These are phyloP conservation scores for Pterobdella sp. DNA, from an alignment of 2,888 invertebrate species.

Conservation along the genomic window DNA sequence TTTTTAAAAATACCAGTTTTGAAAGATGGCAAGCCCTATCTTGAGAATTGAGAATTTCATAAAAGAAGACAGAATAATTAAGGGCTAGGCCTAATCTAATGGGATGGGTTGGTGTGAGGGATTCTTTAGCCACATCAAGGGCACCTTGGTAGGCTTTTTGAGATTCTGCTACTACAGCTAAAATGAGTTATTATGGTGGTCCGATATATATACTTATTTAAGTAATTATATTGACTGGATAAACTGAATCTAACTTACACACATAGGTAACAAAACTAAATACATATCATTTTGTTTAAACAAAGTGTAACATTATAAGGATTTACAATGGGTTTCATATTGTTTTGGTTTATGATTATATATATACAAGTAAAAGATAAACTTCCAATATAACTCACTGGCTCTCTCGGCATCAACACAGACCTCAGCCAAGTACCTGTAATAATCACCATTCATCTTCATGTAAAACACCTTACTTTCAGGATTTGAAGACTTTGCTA, in stretches of 20 bases:
- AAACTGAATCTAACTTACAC: not conserved
- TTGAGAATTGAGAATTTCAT: conserved; percentile 98
- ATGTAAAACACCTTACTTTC: conserved; percentile 99
- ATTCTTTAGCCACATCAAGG: conserved; percentile 74
- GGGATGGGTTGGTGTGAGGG: conserved; percentile 98
- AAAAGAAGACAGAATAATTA: conserved; percentile 99
- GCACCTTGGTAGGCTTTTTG: conserved; percentile 33
- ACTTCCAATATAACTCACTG: conserved; percentile 62
- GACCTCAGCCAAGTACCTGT: conserved; percentile 99
- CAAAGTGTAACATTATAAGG: not conserved
- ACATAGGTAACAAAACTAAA: not conserved
- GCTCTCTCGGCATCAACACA: conserved; percentile 73
- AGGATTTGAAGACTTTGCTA: conserved; percentile 95
- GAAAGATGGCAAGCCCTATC: conserved; percentile 98
- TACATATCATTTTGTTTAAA: not conserved
- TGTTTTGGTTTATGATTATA: not conserved
- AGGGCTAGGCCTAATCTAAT: conserved; percentile 96
- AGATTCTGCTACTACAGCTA: conserved; percentile 30
- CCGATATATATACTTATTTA: not conserved
- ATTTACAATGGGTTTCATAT: not conserved
- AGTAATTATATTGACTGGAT: not conserved
- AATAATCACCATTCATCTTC: conserved; percentile 99
- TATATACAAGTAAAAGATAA: not conserved
- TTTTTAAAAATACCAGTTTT: too few relatives aligned
- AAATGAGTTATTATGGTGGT: not conserved